These are phyloP conservation scores for Vidua macroura DNA, from an alignment of 2,113 vertebrate genomes.

Conservation along the genomic window DNA sequence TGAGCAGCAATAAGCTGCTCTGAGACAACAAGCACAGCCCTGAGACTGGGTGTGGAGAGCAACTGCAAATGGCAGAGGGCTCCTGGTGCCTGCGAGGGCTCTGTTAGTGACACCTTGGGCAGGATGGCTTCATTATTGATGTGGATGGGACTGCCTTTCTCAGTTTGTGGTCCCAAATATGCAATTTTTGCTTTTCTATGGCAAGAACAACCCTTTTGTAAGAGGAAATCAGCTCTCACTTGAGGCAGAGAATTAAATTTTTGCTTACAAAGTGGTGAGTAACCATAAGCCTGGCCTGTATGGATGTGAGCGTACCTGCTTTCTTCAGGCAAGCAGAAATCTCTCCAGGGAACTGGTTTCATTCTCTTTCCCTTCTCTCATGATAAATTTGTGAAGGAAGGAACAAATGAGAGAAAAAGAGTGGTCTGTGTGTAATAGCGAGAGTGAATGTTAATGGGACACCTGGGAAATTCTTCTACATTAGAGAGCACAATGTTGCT, in stretches of 20 bases:
- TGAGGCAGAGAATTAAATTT: background rate
- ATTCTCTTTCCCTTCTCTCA: background rate
- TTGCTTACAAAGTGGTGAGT: background rate
- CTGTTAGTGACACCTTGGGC: background rate
- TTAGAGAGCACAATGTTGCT: slow-evolving; percentile 11
- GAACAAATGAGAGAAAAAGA: slow-evolving; percentile 27
- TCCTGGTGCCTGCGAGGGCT: background rate
- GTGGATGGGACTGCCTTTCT: background rate
- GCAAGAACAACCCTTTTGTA: background rate
- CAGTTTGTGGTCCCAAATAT: background rate
- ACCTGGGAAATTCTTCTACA: slow-evolving; percentile 11
- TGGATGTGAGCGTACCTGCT: background rate
- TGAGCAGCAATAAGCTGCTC: background rate
- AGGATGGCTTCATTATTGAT: background rate
- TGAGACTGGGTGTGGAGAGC: background rate
- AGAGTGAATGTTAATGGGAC: slow-evolving; percentile 1
- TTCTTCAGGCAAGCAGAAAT: background rate
- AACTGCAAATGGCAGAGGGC: background rate
- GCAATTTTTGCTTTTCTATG: background rate
- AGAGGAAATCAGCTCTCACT: background rate
- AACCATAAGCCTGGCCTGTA: background rate
- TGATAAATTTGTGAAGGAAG: slow-evolving; percentile 14
- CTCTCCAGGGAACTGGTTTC: background rate
- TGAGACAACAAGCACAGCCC: background rate
- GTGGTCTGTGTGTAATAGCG: background rate